Evolutionary conservation across 2,888 invertebrate genomes (phyloP).

Genomic region (Drosophila putrida): DNA sequence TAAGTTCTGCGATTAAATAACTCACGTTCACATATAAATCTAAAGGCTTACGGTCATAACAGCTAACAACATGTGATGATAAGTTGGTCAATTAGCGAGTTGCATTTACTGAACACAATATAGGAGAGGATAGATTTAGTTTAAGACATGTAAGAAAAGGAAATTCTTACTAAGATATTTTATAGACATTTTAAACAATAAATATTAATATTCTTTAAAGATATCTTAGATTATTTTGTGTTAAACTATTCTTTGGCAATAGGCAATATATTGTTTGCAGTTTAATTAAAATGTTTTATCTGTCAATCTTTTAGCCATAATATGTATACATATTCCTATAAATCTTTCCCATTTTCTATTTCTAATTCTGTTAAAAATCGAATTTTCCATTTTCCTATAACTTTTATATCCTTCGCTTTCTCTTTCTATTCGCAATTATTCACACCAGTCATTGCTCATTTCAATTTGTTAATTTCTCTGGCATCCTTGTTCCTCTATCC

Average conservation of each 20-base stretch:
- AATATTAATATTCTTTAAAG: no score
- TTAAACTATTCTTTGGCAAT: no score
- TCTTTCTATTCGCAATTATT: background rate
- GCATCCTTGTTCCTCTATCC: background rate
- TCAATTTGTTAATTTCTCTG: constrained; percentile 8
- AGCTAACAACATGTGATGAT: background rate
- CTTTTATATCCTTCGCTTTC: background rate
- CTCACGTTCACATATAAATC: background rate
- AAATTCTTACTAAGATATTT: no score
- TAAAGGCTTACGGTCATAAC: background rate
- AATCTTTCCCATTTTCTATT: no score
- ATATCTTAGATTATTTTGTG: no score
- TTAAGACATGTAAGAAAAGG: background rate
- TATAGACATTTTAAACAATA: no score
- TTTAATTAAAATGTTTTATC: background rate
- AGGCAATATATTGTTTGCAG: no score
- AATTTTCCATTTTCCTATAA: background rate
- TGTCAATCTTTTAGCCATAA: background rate
- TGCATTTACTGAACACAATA: background rate
- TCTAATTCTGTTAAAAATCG: background rate
- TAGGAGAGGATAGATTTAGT: no score
- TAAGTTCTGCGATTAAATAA: background rate
- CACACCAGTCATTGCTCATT: background rate
- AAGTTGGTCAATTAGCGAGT: background rate
- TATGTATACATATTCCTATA: background rate